These are phyloP conservation scores for Drosophila austrosaltans DNA, from an alignment of 2,888 invertebrate species.

Conservation along the genomic window DNA sequence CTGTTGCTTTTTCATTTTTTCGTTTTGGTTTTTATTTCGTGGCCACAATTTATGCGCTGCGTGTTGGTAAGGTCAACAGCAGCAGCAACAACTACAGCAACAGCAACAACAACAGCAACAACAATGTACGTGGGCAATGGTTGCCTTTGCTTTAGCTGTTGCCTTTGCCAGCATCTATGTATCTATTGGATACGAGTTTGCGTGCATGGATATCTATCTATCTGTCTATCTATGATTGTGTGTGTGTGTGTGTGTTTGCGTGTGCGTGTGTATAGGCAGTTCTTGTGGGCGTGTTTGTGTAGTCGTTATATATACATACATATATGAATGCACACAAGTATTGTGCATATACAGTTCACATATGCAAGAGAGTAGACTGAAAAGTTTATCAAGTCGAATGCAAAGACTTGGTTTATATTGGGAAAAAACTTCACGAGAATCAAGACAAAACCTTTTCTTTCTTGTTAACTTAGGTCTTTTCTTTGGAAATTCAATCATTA, in stretches of 20 bases:
- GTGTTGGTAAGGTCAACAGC: conserved; percentile 32
- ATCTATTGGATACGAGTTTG: conserved; percentile 9
- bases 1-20: conserved; percentile 16
- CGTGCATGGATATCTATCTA: conserved; percentile 13
- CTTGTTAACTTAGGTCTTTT: too few relatives aligned
- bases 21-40: conserved; percentile 28
- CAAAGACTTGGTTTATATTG: not conserved
- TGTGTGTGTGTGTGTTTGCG: not conserved
- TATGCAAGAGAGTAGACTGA: not conserved
- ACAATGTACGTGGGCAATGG: conserved; percentile 30
- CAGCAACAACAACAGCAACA: conserved; percentile 11
- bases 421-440: too few relatives aligned
- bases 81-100: conserved; percentile 10
- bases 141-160: not conserved
- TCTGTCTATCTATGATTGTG: not conserved
- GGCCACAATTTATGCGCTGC: conserved; percentile 36
- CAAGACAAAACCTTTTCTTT: too few relatives aligned
- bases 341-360: not conserved
- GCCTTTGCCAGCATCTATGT: not conserved
- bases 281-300: not conserved
- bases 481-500: too few relatives aligned
- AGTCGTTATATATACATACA: conserved; percentile 1
- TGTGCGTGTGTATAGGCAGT: not conserved
- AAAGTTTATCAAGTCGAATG: not conserved
- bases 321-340: conserved; percentile 9